Conservation (phyloP, 1,140 invertebrate genomes). For the Piezodorus guildinii region DNA sequence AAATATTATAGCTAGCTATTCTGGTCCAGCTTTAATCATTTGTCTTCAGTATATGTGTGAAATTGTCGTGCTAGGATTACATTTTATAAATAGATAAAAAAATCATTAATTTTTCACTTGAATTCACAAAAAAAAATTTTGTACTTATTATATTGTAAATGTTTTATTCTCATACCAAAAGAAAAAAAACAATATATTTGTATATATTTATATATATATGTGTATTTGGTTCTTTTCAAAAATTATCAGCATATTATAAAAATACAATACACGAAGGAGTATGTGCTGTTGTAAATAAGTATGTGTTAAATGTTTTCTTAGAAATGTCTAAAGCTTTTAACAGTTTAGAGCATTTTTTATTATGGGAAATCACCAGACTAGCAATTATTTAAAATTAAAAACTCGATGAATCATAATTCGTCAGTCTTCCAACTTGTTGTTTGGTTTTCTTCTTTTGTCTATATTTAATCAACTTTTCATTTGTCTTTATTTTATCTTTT, state of each 20-base stretch:
- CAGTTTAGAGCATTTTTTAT: slow-evolving; percentile 12
- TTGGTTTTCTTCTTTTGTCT: background rate
- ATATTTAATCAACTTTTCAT: background rate
- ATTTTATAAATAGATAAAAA: background rate
- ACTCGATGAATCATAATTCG: background rate
- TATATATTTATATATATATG: too few species aligned
- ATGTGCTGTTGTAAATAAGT: slow-evolving; percentile 5
- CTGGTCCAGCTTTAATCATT: slow-evolving; percentile 8
- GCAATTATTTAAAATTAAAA: background rate
- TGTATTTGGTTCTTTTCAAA: background rate
- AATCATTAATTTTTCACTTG: too few species aligned
- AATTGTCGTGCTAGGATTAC: slow-evolving; percentile 1
- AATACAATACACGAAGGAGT: slow-evolving; percentile 1
- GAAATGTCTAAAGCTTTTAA: slow-evolving; percentile 14
- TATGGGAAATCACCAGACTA: background rate
- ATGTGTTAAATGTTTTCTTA: slow-evolving; percentile 8
- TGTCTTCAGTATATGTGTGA: slow-evolving; percentile 12
- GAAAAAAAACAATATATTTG: too few species aligned
- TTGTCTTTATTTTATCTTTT: background rate
- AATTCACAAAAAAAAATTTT: background rate
- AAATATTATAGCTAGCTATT: background rate
- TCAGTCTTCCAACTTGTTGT: slow-evolving; percentile 13
- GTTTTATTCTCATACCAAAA: slow-evolving; percentile 1
- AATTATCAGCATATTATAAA: background rate
- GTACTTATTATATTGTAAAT: background rate